Evolutionary conservation across 2,113 vertebrate species (phyloP).

Genomic region (Ameiurus melas): DNA sequence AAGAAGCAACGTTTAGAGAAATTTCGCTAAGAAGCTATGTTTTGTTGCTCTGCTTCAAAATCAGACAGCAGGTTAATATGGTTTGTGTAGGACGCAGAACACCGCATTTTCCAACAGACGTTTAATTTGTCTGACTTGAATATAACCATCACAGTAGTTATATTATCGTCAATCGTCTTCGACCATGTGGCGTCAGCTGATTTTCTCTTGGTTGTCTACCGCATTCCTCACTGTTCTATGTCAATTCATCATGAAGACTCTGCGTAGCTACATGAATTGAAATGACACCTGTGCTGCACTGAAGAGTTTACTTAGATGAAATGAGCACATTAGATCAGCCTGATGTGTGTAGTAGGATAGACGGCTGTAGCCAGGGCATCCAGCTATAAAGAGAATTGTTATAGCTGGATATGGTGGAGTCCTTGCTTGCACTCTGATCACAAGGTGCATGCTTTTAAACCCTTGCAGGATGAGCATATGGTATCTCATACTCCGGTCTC

Average conservation of each 20-base stretch:
- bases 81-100: neutral
- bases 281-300: neutral
- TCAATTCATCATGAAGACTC: no score
- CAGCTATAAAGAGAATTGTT: neutral
- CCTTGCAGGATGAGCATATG: neutral
- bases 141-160: neutral
- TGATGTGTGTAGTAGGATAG: neutral
- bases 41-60: neutral
- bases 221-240: no score
- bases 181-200: neutral
- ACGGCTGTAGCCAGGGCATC: neutral
- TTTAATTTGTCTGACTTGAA: neutral
- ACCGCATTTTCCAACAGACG: no score
- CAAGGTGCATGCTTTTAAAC: neutral
- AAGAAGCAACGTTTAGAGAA: neutral
- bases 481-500: neutral
- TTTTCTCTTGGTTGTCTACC: neutral
- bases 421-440: constrained; percentile 1
- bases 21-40: no score
- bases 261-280: neutral
- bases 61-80: neutral
- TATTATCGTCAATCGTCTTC: neutral
- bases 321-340: neutral
- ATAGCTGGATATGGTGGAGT: neutral
- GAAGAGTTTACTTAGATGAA: neutral